phyloP scores from a whole-genome alignment of 64 coral and sea anemone species.

The Porites lutea region DNA sequence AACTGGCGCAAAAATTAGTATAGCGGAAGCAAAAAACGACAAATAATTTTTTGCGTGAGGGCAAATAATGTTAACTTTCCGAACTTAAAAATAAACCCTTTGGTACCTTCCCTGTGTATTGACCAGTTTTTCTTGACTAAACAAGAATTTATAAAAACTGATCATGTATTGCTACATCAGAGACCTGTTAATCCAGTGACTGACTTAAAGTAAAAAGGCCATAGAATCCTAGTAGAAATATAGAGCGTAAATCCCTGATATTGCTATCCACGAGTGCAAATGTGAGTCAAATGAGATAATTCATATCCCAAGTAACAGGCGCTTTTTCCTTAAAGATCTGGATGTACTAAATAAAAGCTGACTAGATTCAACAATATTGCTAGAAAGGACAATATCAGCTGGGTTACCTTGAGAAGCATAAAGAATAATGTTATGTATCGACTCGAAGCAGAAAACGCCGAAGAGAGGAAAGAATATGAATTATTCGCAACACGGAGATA shows the following conservation, averaged over 20 bases:
- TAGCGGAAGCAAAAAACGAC: background rate
- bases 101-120: constrained; percentile 16
- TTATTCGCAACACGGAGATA: background rate
- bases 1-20: background rate
- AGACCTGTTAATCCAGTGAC: background rate
- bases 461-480: background rate
- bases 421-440: constrained; percentile 30
- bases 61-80: background rate
- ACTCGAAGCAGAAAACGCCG: constrained; percentile 2
- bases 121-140: background rate
- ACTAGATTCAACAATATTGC: constrained; percentile 11
- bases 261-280: constrained; percentile 10
- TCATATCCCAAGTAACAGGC: background rate
- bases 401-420: background rate
- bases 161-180: background rate
- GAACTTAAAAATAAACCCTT: background rate
- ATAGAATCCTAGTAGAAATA: constrained; percentile 8
- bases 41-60: background rate
- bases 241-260: constrained; percentile 26
- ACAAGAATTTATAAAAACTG: constrained; percentile 20
- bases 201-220: constrained; percentile 25
- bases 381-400: background rate
- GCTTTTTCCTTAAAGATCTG: constrained; percentile 14
- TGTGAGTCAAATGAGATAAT: background rate
- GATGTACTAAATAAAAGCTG: background rate